phyloP scores from a whole-genome alignment of 2,797 vertebrate genomes.

The Salmo trutta region DNA sequence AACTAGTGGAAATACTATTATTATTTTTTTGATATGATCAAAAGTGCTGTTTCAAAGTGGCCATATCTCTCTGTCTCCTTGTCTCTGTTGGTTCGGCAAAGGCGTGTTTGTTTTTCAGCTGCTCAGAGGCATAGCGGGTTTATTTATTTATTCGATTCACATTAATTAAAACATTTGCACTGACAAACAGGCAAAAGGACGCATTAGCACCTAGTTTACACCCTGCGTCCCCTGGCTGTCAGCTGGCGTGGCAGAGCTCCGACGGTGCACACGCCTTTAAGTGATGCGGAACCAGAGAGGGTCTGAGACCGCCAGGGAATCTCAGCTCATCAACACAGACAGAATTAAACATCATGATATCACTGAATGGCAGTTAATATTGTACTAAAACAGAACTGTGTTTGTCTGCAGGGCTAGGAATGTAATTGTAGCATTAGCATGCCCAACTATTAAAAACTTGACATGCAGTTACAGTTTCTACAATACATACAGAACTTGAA shows the following conservation, averaged over 20 bases:
- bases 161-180: conserved; percentile 73
- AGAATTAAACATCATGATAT: conserved; percentile 21
- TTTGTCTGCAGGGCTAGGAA: not conserved
- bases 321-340: conserved; percentile 28
- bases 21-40: not conserved
- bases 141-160: conserved; percentile 71
- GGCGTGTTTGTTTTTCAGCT: conserved; percentile 55
- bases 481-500: not conserved
- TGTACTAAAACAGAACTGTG: not conserved
- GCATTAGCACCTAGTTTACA: conserved; percentile 74
- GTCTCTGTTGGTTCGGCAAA: conserved; percentile 43
- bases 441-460: not conserved
- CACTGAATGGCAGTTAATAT: not conserved
- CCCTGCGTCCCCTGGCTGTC: conserved; percentile 59
- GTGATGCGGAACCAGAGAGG: conserved; percentile 13
- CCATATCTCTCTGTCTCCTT: conserved; percentile 13
- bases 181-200: conserved; percentile 65
- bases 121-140: conserved; percentile 59
- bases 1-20: not conserved
- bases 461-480: not conserved
- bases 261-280: conserved; percentile 14
- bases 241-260: conserved; percentile 28
- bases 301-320: conserved; percentile 31
- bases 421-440: not conserved
- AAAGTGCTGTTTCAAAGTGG: not conserved